Evolutionary conservation across 37 sponge, comb jelly and placozoan genomes (phyloP).

Genomic region (Mnemiopsis leidyi): DNA sequence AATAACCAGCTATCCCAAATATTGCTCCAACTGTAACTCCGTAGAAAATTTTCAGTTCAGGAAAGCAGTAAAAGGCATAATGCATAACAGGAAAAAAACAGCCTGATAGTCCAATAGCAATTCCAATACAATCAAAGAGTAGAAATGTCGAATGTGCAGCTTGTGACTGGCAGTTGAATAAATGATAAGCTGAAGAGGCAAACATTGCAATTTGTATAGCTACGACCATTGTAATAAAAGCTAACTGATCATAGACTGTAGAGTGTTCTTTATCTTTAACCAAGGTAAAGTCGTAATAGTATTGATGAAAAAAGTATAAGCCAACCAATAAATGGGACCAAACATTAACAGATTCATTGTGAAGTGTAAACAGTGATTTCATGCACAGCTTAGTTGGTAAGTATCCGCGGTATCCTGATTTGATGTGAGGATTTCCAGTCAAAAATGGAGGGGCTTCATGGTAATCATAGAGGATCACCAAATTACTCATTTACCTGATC

Average conservation of each 20-base stretch:
- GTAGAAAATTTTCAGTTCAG: neutral
- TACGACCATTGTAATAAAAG: slow-evolving; percentile 1
- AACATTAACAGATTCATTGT: slow-evolving; percentile 34
- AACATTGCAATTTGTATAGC: slow-evolving; percentile 39
- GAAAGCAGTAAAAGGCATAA: slow-evolving; percentile 44
- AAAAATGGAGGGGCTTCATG: slow-evolving; percentile 47
- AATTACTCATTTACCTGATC: slow-evolving; percentile 43
- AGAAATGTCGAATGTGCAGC: neutral
- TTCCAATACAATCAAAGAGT: slow-evolving; percentile 25
- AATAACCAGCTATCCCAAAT: slow-evolving; percentile 8
- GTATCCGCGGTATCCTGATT: slow-evolving; percentile 41
- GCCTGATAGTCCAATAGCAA: slow-evolving; percentile 32
- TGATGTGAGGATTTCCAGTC: slow-evolving; percentile 4
- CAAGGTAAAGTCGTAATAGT: neutral
- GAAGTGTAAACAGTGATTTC: neutral
- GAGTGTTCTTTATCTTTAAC: neutral
- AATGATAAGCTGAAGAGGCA: slow-evolving; percentile 9
- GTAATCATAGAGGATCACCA: slow-evolving; percentile 4
- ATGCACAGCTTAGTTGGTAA: slow-evolving; percentile 4
- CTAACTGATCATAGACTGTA: neutral
- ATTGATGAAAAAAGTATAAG: slow-evolving; percentile 24
- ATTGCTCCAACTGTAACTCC: neutral
- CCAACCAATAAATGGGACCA: slow-evolving; percentile 62
- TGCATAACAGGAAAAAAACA: slow-evolving; percentile 56
- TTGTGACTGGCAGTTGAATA: slow-evolving; percentile 37